phyloP scores from a whole-genome alignment of 2,797 vertebrate species.

The Falco peregrinus region DNA sequence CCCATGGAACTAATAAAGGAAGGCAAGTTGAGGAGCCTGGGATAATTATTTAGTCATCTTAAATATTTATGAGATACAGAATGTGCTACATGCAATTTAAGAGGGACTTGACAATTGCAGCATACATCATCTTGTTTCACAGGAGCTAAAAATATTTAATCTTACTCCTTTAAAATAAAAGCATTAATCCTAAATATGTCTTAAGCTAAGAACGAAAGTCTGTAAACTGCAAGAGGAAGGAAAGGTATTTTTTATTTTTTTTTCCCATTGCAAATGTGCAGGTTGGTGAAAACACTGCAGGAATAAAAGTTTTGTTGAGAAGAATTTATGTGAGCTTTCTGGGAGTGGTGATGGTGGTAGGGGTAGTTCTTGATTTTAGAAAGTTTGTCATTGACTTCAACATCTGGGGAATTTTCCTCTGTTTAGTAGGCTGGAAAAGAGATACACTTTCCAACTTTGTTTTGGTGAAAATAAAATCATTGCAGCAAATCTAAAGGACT shows the following conservation, averaged over 20 bases:
- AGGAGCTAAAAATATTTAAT: conserved; percentile 73
- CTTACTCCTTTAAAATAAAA: conserved; percentile 61
- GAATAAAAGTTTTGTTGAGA: not conserved
- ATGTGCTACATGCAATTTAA: conserved; percentile 76
- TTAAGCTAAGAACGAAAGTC: conserved; percentile 6
- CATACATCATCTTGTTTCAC: conserved; percentile 72
- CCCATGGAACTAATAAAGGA: conserved; percentile 75
- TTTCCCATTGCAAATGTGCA: not conserved
- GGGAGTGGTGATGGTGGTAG: not conserved
- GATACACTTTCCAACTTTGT: not conserved
- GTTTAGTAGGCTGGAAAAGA: not conserved
- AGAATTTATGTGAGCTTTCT: not conserved
- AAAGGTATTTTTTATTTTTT: not conserved
- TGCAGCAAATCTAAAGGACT: not conserved
- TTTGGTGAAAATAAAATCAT: not conserved
- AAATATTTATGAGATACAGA: conserved; percentile 80
- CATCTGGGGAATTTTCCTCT: not conserved
- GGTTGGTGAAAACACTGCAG: not conserved
- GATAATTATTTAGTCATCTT: conserved; percentile 79
- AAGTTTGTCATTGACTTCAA: not conserved
- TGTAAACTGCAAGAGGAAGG: not conserved
- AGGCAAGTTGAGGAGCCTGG: conserved; percentile 61
- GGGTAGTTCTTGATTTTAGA: not conserved
- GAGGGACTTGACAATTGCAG: conserved; percentile 73
- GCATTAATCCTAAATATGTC: conserved; percentile 56